Evolutionary conservation across 2,888 invertebrate species (phyloP).

Genomic region (Chymomyza caudatula): DNA sequence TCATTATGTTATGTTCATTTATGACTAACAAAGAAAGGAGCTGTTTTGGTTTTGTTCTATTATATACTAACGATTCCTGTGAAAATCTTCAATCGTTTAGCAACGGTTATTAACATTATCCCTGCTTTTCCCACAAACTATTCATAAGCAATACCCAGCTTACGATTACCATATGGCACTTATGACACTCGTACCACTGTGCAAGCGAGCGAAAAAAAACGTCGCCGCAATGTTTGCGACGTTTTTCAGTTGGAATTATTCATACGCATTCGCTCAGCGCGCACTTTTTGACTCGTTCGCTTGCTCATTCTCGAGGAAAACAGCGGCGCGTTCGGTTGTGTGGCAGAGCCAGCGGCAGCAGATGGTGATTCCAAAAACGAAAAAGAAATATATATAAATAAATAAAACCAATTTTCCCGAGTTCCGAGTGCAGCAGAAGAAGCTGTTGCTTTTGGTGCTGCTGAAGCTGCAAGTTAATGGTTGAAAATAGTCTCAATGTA

Average conservation of each 20-base stretch:
- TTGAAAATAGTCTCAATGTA: background rate
- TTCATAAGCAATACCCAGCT: background rate
- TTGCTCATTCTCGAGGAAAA: constrained; percentile 62
- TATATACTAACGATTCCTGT: background rate
- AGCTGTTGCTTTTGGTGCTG: constrained; percentile 9
- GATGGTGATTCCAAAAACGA: constrained; percentile 15
- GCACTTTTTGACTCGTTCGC: constrained; percentile 23
- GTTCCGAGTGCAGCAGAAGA: constrained; percentile 5
- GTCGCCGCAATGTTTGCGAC: constrained; percentile 44
- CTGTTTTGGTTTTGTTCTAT: no score
- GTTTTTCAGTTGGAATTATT: constrained; percentile 10
- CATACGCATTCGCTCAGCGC: constrained; percentile 43
- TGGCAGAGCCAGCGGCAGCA: constrained; percentile 3
- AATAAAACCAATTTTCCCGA: constrained; percentile 6
- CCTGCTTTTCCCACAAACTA: background rate
- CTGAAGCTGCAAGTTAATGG: background rate
- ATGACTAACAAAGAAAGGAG: no score
- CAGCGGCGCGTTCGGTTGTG: constrained; percentile 60
- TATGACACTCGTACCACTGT: constrained; percentile 43
- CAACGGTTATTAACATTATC: background rate
- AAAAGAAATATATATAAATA: background rate
- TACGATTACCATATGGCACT: background rate
- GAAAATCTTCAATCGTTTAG: background rate
- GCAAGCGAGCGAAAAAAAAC: constrained; percentile 53
- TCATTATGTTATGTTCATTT: no score